Percentiles rank a stretch among this genome's conserved stretches.
Conservation (phyloP, 2,888 invertebrate species). For the Portevinia maculata region DNA sequence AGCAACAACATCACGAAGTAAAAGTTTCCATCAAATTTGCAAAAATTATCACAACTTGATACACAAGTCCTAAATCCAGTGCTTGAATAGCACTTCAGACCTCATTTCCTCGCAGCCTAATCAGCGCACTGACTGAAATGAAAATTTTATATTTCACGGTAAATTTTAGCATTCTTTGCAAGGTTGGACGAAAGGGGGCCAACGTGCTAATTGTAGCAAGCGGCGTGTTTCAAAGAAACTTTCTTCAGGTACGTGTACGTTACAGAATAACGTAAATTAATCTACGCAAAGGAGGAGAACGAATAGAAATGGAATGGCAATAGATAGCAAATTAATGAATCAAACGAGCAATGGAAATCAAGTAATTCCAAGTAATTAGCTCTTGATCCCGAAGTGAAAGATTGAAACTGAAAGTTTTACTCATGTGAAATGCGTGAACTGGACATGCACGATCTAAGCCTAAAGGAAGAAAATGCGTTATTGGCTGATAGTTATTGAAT, state of each 20-base stretch:
- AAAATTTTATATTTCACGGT: conserved; percentile 18
- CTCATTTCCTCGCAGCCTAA: not conserved
- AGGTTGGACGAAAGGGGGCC: conserved; percentile 20
- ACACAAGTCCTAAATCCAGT: no score
- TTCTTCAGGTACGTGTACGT: conserved; percentile 36
- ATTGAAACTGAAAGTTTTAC: conserved; percentile 44
- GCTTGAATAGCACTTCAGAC: no score
- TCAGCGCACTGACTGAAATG: not conserved
- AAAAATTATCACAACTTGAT: no score
- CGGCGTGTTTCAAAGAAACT: conserved; percentile 39
- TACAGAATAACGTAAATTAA: conserved; percentile 40
- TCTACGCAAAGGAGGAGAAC: conserved; percentile 9
- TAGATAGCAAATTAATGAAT: conserved; percentile 46
- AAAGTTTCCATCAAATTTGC: no score
- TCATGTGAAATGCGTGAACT: not conserved
- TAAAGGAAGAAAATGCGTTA: no score
- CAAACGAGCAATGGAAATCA: conserved; percentile 36
- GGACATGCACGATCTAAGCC: no score
- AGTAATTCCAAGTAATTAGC: conserved; percentile 50
- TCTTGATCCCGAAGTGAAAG: conserved; percentile 41
- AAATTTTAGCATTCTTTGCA: conserved; percentile 24
- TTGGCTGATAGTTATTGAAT: no score
- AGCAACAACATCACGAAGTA: no score
- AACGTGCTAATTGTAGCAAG: conserved; percentile 50
- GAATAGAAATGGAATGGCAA: conserved; percentile 6